These are phyloP conservation scores for Microcebus tavaratra DNA, from an alignment of 2,113 vertebrate genomes.

Conservation along the genomic window DNA sequence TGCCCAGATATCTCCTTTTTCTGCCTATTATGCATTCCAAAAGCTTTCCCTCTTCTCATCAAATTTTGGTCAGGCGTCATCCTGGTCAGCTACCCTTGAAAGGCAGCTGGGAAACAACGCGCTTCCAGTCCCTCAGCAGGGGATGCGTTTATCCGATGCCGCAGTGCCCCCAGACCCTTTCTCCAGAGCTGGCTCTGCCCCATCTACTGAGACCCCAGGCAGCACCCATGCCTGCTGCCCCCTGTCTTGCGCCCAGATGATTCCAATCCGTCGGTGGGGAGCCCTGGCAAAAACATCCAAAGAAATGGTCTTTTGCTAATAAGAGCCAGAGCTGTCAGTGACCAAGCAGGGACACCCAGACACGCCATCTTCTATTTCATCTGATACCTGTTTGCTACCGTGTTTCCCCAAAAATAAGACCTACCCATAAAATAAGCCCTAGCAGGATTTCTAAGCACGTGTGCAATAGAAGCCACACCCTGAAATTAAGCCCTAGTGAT, in stretches of 20 bases:
- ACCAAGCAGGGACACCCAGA: background rate
- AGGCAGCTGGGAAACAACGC: background rate
- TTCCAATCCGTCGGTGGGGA: background rate
- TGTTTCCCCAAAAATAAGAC: too few relatives aligned
- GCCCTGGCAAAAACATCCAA: slow-evolving; percentile 17
- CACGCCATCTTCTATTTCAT: background rate
- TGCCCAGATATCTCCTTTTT: background rate
- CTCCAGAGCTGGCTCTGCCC: background rate
- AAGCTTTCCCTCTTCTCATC: background rate
- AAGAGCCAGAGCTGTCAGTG: background rate
- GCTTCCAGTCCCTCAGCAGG: background rate
- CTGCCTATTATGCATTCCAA: background rate
- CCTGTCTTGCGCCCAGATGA: background rate
- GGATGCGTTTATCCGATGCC: background rate
- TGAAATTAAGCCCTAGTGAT: too few relatives aligned
- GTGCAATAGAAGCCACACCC: too few relatives aligned
- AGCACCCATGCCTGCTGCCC: background rate
- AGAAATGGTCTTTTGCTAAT: background rate
- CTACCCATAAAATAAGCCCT: too few relatives aligned
- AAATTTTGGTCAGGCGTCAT: background rate
- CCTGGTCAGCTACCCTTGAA: background rate
- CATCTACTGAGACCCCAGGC: background rate
- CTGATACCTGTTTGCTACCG: background rate
- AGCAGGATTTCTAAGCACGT: too few relatives aligned
- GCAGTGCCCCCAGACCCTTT: background rate